These are phyloP conservation scores for Drosophila orosa DNA, from an alignment of 1,140 invertebrate genomes.

Conservation along the genomic window DNA sequence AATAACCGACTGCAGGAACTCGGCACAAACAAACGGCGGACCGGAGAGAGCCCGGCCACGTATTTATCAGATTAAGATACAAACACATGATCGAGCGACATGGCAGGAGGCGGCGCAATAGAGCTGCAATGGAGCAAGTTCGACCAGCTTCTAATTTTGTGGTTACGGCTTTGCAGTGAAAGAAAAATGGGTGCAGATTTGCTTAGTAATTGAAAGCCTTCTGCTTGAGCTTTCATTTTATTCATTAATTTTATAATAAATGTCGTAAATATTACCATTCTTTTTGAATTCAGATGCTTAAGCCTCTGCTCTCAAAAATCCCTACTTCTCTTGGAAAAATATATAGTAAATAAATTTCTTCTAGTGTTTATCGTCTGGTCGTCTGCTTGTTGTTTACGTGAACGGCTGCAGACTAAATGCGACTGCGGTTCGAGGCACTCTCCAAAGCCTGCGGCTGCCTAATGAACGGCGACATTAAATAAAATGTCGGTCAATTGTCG, in stretches of 20 bases:
- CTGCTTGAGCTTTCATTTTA: too few species aligned
- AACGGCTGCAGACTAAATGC: conserved; percentile 55
- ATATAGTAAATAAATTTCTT: not conserved
- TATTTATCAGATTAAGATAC: conserved; percentile 81
- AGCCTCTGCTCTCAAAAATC: not conserved
- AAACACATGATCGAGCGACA: conserved; percentile 67
- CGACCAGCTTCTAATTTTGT: conserved; percentile 65
- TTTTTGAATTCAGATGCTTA: not conserved
- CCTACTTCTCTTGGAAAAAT: not conserved
- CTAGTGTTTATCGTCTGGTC: conserved; percentile 15
- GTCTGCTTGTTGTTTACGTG: conserved; percentile 41
- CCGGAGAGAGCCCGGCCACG: conserved; percentile 40
- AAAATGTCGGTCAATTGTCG: conserved; percentile 81
- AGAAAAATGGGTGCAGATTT: not conserved
- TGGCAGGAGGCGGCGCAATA: not conserved
- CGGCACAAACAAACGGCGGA: conserved; percentile 53
- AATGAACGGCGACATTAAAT: conserved; percentile 81
- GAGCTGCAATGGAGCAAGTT: conserved; percentile 7
- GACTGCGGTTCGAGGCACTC: conserved; percentile 46
- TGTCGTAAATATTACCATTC: too few species aligned
- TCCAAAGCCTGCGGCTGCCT: conserved; percentile 59
- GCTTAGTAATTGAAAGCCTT: too few species aligned
- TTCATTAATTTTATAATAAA: not conserved
- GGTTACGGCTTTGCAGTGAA: conserved; percentile 16
- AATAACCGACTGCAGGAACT: conserved; percentile 68